Conservation (phyloP, 92 coral and sea anemone species). For the Desmophyllum pertusum region DNA sequence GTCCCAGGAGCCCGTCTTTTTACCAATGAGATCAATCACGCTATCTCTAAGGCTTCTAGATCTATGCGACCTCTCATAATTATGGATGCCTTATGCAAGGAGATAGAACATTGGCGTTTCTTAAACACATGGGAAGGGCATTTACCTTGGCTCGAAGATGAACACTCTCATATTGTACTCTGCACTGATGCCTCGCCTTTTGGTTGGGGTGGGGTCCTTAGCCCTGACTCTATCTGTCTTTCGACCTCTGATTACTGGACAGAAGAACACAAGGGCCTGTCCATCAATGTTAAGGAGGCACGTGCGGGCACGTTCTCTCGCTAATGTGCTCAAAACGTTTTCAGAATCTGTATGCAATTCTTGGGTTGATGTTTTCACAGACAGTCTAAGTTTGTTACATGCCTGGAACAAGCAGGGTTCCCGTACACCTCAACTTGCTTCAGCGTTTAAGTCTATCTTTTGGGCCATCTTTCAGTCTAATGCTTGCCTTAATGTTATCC, state of each 20-base stretch:
- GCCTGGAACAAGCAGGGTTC: constrained; percentile 30
- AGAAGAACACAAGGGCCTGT: not conserved
- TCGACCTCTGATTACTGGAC: constrained; percentile 45
- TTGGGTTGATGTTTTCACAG: constrained; percentile 42
- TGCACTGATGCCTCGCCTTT: constrained; percentile 2
- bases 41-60: constrained; percentile 24
- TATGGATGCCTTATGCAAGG: not conserved
- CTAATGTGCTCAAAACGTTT: constrained; percentile 39
- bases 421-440: constrained; percentile 16
- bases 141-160: not conserved
- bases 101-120: not conserved
- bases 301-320: constrained; percentile 43
- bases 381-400: constrained; percentile 26
- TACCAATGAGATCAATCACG: constrained; percentile 52
- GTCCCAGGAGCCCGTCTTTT: constrained; percentile 56
- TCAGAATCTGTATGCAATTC: constrained; percentile 5
- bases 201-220: constrained; percentile 54
- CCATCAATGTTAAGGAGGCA: constrained; percentile 45
- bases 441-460: constrained; percentile 47
- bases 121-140: constrained; percentile 3
- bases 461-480: constrained; percentile 11
- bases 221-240: constrained; percentile 29
- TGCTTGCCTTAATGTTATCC: constrained; percentile 24
- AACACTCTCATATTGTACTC: not conserved
- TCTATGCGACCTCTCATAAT: too few relatives aligned